These are phyloP conservation scores for Dynastes hyllus DNA, from an alignment of 2,888 invertebrate species.

Conservation along the genomic window DNA sequence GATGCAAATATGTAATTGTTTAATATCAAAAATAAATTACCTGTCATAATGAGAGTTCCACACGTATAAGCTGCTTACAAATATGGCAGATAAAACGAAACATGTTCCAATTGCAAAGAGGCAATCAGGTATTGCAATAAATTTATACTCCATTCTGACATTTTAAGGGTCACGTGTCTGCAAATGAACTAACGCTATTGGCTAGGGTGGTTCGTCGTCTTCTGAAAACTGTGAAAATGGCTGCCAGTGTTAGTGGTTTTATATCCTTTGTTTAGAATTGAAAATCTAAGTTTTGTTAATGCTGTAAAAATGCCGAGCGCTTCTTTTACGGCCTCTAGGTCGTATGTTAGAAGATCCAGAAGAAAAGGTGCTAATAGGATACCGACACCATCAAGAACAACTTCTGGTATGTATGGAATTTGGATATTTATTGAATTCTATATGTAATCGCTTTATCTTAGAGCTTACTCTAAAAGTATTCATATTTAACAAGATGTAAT, in stretches of 20 bases:
- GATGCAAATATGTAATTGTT: slow-evolving; percentile 54
- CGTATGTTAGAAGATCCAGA: slow-evolving; percentile 92
- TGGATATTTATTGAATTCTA: slow-evolving; percentile 56
- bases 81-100: slow-evolving; percentile 83
- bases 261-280: slow-evolving; percentile 87
- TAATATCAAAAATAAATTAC: slow-evolving; percentile 69
- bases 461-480: neutral
- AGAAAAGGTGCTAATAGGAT: slow-evolving; percentile 93
- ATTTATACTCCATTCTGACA: slow-evolving; percentile 64
- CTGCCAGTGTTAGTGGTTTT: slow-evolving; percentile 86
- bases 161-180: slow-evolving; percentile 67
- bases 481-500: neutral
- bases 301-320: slow-evolving; percentile 91
- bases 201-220: slow-evolving; percentile 61
- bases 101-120: slow-evolving; percentile 81
- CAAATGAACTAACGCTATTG: slow-evolving; percentile 61
- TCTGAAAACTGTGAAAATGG: slow-evolving; percentile 85
- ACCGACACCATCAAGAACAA: slow-evolving; percentile 86
- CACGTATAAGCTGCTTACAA: slow-evolving; percentile 91
- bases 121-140: slow-evolving; percentile 71
- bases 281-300: slow-evolving; percentile 69
- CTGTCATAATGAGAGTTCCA: slow-evolving; percentile 87
- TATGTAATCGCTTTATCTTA: slow-evolving; percentile 45
- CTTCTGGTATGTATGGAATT: slow-evolving; percentile 80
- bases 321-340: slow-evolving; percentile 94